These are phyloP conservation scores for Macroramphosus scolopax DNA, from an alignment of 2,797 vertebrate species.

Conservation along the genomic window DNA sequence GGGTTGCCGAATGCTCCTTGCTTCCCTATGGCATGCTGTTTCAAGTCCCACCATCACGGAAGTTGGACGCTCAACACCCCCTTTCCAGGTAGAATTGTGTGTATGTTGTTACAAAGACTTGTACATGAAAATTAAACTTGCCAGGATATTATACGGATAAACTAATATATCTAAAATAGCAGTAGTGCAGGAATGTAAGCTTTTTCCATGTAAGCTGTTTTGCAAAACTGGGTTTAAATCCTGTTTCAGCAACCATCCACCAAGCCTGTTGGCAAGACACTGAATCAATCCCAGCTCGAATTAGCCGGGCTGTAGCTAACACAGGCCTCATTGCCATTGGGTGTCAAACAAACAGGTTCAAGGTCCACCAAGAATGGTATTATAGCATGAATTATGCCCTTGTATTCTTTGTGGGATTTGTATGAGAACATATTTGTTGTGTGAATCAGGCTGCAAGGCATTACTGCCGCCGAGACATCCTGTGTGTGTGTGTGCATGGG, in stretches of 20 bases:
- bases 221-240: conserved; percentile 40
- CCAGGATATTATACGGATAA: too few relatives aligned
- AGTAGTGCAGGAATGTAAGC: too few relatives aligned
- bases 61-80: conserved; percentile 74
- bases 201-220: too few relatives aligned
- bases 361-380: conserved; percentile 9
- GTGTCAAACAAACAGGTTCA: conserved; percentile 13
- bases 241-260: conserved; percentile 44
- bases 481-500: too few relatives aligned
- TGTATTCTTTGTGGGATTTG: conserved; percentile 9
- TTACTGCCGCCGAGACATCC: conserved; percentile 36
- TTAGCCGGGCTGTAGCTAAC: conserved; percentile 17
- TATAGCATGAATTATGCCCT: conserved; percentile 13
- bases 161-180: too few relatives aligned
- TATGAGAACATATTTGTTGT: conserved; percentile 37
- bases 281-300: conserved; percentile 33
- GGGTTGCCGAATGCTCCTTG: conserved; percentile 33
- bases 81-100: conserved; percentile 61
- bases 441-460: conserved; percentile 36
- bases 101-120: conserved; percentile 1
- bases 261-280: conserved; percentile 32
- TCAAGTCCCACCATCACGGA: conserved; percentile 65
- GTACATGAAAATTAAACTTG: neutral
- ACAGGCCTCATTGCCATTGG: neutral
- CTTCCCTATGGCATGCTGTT: conserved; percentile 77